Base-by-base conservation (phyloP, 2,888 invertebrate genomes). In the Escarpia spicata region DNA sequence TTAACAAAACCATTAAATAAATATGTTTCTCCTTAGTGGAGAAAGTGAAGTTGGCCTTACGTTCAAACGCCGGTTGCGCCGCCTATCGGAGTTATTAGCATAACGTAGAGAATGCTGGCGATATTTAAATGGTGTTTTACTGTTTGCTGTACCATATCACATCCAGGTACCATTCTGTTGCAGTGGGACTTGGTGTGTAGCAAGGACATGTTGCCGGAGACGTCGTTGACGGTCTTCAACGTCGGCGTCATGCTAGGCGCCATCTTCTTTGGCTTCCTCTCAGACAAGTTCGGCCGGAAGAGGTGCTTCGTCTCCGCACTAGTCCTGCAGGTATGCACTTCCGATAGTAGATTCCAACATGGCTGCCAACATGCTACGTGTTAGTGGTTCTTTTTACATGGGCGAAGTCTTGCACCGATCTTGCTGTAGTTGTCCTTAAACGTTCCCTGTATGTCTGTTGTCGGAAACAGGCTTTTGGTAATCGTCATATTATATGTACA, bases 241-340 rank as follows among this genome's bases (percentile, higher is more conserved):
- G 91, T 94, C 43, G 94, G 94, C 26, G 94, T 94, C 43, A 94
- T 94, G 94, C 91, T 94, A 26, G 94, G 94, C 31, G 94, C 94
- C n/a, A 89, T 94, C 15, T 75, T 93, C 12, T 94, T 94, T 90
- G 94, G 94, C 89, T 94, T 94, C 90, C 91, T 94, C 31, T 94
- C 94, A 0, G 94, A 94, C 92, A 94, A 94, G 92, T 94, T 93
- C 91, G 94, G 94, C 90, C 92, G 94, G 44, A 94, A 94, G 93
- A 93, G 92, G 89, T 91, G 92, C 19, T 94, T 94, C 91, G 93
- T 94, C 43, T 44, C n/a, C 45, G 93, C 94, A 12, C 92, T 94
- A 19, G 19, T 94, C 6, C n/a, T 90, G 26, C 94, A 94, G 92
- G 91, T 91, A n/a, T 3, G 75, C n/a, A 75, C 75, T 75, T 75